Percentiles rank a stretch among this genome's conserved stretches.
phyloP scores from a whole-genome alignment of 2,888 invertebrate species.

The Orthosia incerta region DNA sequence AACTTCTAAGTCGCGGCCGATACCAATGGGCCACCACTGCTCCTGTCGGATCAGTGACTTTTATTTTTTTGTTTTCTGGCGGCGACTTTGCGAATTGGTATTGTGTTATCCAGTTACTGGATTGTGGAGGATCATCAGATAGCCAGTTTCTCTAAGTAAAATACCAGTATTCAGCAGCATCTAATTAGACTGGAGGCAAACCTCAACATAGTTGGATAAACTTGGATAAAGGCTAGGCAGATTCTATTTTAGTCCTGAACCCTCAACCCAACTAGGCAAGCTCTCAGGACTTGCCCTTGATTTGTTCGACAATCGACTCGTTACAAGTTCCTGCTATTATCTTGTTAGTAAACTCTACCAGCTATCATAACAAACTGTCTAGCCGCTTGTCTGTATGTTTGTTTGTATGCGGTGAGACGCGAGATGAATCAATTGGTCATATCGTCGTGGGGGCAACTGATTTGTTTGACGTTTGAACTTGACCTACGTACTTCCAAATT shows the following conservation, averaged over 20 bases:
- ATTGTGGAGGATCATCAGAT: too few species aligned
- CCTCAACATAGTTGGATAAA: too few species aligned
- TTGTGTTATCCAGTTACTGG: too few species aligned
- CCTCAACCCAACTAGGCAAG: neutral
- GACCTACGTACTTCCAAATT: slow-evolving; percentile 22
- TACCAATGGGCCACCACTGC: too few species aligned
- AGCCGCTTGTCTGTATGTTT: slow-evolving; percentile 39
- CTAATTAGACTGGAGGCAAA: too few species aligned
- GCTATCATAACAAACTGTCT: slow-evolving; percentile 60
- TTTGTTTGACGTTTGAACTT: slow-evolving; percentile 50
- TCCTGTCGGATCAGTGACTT: too few species aligned
- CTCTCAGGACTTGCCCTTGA: slow-evolving; percentile 35
- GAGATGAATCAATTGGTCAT: slow-evolving; percentile 47
- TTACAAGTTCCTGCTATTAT: slow-evolving; percentile 36
- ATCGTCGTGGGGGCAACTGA: slow-evolving; percentile 30
- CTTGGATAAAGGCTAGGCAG: too few species aligned
- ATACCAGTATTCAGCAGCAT: too few species aligned
- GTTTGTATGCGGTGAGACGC: slow-evolving; percentile 19
- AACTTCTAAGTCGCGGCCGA: too few species aligned
- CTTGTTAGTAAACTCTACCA: slow-evolving; percentile 57
- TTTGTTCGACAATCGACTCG: slow-evolving; percentile 12
- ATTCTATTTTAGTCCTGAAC: slow-evolving; percentile 37
- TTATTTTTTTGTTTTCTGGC: too few species aligned
- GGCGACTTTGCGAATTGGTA: too few species aligned
- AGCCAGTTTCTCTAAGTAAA: too few species aligned